Base-by-base conservation (phyloP, 2,797 vertebrate genomes). In the Onychomys arenicola region DNA sequence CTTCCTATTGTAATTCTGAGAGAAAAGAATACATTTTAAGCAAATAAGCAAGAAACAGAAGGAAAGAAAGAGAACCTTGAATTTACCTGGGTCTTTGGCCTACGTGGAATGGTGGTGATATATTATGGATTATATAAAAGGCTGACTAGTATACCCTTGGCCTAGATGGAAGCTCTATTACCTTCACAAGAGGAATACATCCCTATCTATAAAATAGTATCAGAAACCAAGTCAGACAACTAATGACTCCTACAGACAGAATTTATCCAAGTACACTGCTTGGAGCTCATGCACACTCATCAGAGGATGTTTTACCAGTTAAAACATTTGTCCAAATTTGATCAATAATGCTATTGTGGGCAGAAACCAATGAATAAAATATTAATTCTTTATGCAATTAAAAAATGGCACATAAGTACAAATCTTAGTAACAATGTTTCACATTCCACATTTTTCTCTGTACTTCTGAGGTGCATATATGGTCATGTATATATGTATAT, bases 171-270 rank as follows among this genome's bases (percentile, higher is more conserved):
- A 6, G 8, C 4, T 73, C 29, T 23, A 9, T 0, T 37, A 17
- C 5, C 2, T 29, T 59, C 46, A n/a, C 83, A 29, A 73, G 14
- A 25, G 27, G 3, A 0, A 3, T 65, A 46, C 13, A 8, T 32
- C 3, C 49, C 10, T 29, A 2, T 13, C 1, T n/a, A 7, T 10
- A 1, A 1, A 43, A 11, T 10, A 12, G 10, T 37, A 52, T 43
- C 12, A 16, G 29, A 13, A 7, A 25, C 21, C 25, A 3, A 75
- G 37, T 55, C 19, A 27, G 19, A 16, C 49, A 34, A 84, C 52
- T 12, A 12, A 11, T 37, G 13, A 14, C 63, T 75, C 29, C 37
- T 5, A 14, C 0, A 59, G 43, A 40, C 8, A 86, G 55, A 71
- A 4, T 12, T 46, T 43, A 63, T 12, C 5, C 3, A 52, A 12